Conservation (phyloP, 1,140 invertebrate species). For the Rhopalosiphum maidis region DNA sequence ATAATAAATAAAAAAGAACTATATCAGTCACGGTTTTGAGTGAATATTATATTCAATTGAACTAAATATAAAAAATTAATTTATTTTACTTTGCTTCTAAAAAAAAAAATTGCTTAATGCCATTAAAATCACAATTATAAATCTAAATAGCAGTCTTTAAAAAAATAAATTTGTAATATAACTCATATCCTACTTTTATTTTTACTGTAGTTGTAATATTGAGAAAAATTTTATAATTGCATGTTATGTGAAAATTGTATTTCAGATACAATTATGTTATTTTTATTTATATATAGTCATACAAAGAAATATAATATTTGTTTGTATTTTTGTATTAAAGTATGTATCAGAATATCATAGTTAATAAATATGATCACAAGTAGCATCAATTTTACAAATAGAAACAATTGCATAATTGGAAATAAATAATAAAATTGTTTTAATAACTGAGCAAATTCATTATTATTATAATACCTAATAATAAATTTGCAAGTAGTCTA, state of each 20-base stretch:
- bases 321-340: background rate
- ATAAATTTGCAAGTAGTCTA: conserved; percentile 1
- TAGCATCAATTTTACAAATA: background rate
- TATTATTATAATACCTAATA: background rate
- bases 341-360: background rate
- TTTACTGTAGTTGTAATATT: background rate
- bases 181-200: background rate
- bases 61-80: conserved; percentile 16
- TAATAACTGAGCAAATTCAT: background rate
- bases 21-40: conserved; percentile 51
- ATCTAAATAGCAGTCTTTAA: conserved; percentile 55
- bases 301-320: background rate
- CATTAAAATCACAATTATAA: conserved; percentile 54
- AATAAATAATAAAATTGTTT: background rate
- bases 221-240: background rate
- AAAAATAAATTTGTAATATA: conserved; percentile 44
- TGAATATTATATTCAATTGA: conserved; percentile 19
- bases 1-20: conserved; percentile 30
- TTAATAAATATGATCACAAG: conserved; percentile 2
- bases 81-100: conserved; percentile 36
- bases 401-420: background rate
- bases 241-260: background rate
- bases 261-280: background rate
- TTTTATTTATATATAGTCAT: background rate
- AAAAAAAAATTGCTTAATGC: conserved; percentile 44